Base-by-base conservation (phyloP, 2,797 vertebrate genomes). In the Rhynchonycteris naso region DNA sequence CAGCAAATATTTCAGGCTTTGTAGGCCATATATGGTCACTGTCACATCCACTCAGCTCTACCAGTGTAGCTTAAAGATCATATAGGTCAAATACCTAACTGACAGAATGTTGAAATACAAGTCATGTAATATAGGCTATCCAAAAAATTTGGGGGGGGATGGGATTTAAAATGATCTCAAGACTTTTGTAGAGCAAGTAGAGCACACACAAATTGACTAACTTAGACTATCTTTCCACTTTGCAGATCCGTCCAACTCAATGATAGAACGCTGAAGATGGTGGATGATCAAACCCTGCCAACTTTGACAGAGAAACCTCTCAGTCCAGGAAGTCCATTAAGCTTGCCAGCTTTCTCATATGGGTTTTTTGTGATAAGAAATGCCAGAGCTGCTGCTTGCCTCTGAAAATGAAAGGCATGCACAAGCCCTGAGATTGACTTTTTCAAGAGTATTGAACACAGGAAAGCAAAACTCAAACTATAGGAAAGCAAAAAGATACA, bases 311-410 rank as follows among this genome's bases (percentile, higher is more conserved):
- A 98, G 87, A 95, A 88, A 16, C 65, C 93, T 10, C 98, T 99
- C 1, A 98, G 94, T 26, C 98, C 98, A 0, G 97, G 98, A 12
- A 97, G 98, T 5, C 74, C 93, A 1, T 98, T 99, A 0, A 94
- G 96, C 65, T 98, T 99, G 75, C 99, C 99, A n/a, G 98, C 98
- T 11, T 98, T 98, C 96, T 99, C 99, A 5, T 99, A 99, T 0
- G 98, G 99, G 15, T 99, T 99, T 98, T 99, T 99, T 28, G 99
- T 99, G 76, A 97, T 99, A 95, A 97, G 91, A 58, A 99, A 99
- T 0, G 98, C 99, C 43, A 97, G 95, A 91, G 98, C 98, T 24
- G 80, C 97, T 0, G 99, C 98, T 89, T 99, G 99, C 96, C 58
- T 98, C 92, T 98, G 97, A 98, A 83, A 56, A 76, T 22, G 22